Evolutionary conservation across 2,797 vertebrate species (phyloP).

Genomic region (Thripadectes ignobilis): DNA sequence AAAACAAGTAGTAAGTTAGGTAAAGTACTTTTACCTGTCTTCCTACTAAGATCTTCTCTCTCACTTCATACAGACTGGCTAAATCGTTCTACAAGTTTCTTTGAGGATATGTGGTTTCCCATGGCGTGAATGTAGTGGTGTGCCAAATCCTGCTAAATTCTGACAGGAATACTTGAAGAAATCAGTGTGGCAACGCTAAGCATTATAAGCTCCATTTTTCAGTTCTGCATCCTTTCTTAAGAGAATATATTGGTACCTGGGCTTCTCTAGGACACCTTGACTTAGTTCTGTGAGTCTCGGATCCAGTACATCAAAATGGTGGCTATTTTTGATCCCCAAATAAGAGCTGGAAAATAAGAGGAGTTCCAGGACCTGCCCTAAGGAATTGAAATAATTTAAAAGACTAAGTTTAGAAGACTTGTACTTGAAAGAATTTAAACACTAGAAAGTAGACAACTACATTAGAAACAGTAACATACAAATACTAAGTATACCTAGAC

Average conservation of each 20-base stretch:
- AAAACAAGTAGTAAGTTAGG: neutral
- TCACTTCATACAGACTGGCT: neutral
- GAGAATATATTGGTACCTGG: neutral
- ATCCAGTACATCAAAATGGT: neutral
- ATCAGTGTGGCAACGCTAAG: neutral
- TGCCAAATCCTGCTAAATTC: neutral
- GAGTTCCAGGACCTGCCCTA: neutral
- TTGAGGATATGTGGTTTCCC: neutral
- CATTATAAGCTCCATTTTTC: rapidly evolving
- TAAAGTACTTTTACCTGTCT: neutral
- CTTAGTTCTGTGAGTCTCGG: neutral
- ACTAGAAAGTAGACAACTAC: neutral
- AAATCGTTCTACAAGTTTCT: neutral
- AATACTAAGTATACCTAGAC: neutral
- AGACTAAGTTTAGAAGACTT: neutral
- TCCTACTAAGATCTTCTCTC: neutral
- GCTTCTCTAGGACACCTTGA: neutral
- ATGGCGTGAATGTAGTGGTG: neutral
- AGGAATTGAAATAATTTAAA: neutral
- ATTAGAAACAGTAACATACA: neutral
- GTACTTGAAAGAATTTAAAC: neutral
- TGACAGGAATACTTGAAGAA: neutral
- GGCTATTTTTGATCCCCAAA: neutral
- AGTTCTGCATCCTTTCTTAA: neutral
- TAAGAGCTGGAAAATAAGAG: neutral